Evolutionary conservation across 2,888 invertebrate genomes (phyloP).

Genomic region (Cryptops parisi): DNA sequence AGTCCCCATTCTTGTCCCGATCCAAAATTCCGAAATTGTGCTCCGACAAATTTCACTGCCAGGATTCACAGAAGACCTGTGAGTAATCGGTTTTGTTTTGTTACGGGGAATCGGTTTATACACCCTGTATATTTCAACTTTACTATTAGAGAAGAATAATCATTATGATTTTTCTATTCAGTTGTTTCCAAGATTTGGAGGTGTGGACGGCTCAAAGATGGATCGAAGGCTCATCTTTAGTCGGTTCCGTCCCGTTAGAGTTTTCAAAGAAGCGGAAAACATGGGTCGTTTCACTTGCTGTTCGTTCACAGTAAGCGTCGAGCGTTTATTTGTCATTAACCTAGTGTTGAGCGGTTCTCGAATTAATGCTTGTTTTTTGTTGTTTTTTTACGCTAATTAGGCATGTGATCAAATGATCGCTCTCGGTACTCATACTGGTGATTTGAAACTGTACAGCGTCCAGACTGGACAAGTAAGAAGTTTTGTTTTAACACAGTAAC

Average conservation of each 20-base stretch:
- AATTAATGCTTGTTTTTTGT: constrained; percentile 2
- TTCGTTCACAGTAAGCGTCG: constrained; percentile 43
- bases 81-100: too few species aligned
- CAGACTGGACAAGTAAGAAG: constrained; percentile 48
- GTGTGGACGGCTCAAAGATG: constrained; percentile 43
- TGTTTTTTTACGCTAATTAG: constrained; percentile 33
- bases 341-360: neutral
- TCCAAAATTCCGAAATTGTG: constrained; percentile 49
- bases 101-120: too few species aligned
- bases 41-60: constrained; percentile 56
- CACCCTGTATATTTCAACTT: too few species aligned
- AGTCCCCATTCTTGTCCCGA: constrained; percentile 95
- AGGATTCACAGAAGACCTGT: constrained; percentile 42
- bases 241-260: constrained; percentile 58
- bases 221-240: constrained; percentile 74
- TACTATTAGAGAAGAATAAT: too few species aligned
- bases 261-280: constrained; percentile 47
- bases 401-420: constrained; percentile 50
- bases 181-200: constrained; percentile 35
- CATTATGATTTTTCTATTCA: too few species aligned
- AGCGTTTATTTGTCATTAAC: too few species aligned
- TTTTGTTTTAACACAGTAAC: too few species aligned
- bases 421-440: constrained; percentile 80
- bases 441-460: constrained; percentile 73
- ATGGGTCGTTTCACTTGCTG: constrained; percentile 63